Evolutionary conservation across 2,113 vertebrate species (phyloP).

Genomic region (Pygoscelis adeliae): DNA sequence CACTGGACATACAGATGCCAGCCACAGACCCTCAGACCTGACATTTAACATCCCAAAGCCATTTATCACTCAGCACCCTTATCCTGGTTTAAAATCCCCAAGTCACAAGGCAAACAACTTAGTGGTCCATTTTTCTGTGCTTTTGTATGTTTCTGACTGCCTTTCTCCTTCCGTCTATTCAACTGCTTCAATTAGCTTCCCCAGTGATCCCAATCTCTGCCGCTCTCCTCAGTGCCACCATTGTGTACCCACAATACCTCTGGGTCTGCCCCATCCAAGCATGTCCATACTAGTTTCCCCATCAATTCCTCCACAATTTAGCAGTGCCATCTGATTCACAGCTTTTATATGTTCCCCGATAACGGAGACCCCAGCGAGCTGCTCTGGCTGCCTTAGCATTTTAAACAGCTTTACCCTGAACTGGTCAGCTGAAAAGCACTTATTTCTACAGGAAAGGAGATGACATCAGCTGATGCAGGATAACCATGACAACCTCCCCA

Average conservation of each 20-base stretch:
- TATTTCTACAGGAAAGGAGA: constrained; percentile 58
- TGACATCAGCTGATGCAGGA: constrained; percentile 70
- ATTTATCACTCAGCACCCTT: constrained; percentile 60
- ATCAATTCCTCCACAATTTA: constrained; percentile 41
- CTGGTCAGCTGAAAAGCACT: constrained; percentile 63
- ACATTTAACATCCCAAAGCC: constrained; percentile 36
- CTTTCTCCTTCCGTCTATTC: constrained; percentile 60
- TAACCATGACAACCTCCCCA: constrained; percentile 69
- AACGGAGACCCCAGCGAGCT: constrained; percentile 3
- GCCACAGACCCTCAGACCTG: not conserved
- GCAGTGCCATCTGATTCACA: constrained; percentile 49
- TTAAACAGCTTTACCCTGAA: constrained; percentile 63
- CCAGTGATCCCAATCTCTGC: constrained; percentile 29
- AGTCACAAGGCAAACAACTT: constrained; percentile 65
- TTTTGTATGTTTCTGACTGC: constrained; percentile 50
- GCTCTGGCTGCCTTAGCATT: constrained; percentile 46
- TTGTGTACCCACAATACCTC: constrained; percentile 62
- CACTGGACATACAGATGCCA: not conserved
- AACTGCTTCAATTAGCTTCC: constrained; percentile 58
- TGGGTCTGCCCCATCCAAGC: constrained; percentile 53
- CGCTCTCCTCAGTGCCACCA: constrained; percentile 47
- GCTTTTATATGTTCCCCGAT: not conserved
- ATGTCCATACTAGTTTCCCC: constrained; percentile 38
- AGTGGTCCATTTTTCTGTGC: constrained; percentile 34
- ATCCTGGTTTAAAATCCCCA: constrained; percentile 27